These are phyloP conservation scores for Metalampra italica DNA, from an alignment of 2,888 invertebrate genomes.

Conservation along the genomic window DNA sequence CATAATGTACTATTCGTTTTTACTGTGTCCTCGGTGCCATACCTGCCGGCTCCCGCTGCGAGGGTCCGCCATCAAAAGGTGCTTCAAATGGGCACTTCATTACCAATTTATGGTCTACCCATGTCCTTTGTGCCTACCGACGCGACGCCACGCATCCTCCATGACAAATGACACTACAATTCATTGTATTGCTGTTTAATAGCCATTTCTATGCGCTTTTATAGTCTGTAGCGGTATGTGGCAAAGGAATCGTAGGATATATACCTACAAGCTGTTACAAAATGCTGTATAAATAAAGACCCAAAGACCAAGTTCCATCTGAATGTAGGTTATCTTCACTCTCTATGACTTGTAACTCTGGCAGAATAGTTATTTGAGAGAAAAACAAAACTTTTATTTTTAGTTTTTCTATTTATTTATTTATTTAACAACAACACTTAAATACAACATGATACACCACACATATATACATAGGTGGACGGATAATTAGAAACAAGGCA, in stretches of 20 bases:
- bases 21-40: slow-evolving; percentile 2
- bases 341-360: no score
- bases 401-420: slow-evolving; percentile 23
- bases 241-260: background rate
- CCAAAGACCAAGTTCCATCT: no score
- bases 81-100: slow-evolving; percentile 47
- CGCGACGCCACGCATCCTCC: slow-evolving; percentile 12
- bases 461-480: no score
- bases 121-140: slow-evolving; percentile 36
- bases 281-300: no score
- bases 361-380: no score
- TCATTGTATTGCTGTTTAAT: slow-evolving; percentile 32
- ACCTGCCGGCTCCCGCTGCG: slow-evolving; percentile 36
- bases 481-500: no score
- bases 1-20: no score
- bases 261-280: no score
- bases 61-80: slow-evolving; percentile 23
- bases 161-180: slow-evolving; percentile 41
- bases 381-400: slow-evolving; percentile 15
- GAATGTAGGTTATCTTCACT: slow-evolving; percentile 7
- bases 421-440: no score
- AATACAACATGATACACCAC: no score
- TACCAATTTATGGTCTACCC: slow-evolving; percentile 44
- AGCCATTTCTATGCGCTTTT: slow-evolving; percentile 5
- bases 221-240: background rate